Conservation (phyloP, 2,888 invertebrate genomes). For the Thumatha senex region DNA sequence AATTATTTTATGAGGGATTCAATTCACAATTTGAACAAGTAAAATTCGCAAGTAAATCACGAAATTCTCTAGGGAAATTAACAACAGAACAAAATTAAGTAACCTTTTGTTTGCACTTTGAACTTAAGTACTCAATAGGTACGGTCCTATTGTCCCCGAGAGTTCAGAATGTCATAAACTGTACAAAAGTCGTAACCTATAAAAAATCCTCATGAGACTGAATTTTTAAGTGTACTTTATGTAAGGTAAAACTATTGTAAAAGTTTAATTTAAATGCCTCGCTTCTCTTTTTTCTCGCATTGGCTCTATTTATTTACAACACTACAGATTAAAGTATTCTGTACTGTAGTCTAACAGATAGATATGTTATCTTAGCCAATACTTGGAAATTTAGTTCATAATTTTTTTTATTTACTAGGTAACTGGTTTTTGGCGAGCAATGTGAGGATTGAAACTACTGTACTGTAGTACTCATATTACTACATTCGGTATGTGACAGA, state of each 20-base stretch:
- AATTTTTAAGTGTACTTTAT: constrained; percentile 1
- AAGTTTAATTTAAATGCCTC: not conserved
- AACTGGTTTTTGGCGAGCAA: too few species aligned
- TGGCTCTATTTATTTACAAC: not conserved
- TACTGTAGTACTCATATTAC: too few species aligned
- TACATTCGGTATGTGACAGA: too few species aligned
- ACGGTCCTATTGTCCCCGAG: not conserved
- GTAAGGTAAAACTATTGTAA: not conserved
- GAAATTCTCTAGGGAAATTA: constrained; percentile 6
- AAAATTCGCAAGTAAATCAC: not conserved
- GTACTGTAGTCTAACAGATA: too few species aligned
- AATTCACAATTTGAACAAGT: not conserved
- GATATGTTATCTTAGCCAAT: too few species aligned
- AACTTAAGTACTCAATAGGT: not conserved
- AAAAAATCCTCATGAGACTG: not conserved
- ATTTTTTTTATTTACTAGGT: too few species aligned
- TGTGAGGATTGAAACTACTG: too few species aligned
- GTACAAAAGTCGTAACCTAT: constrained; percentile 4
- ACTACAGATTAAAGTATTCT: not conserved
- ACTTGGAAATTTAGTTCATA: too few species aligned
- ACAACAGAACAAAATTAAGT: constrained; percentile 1
- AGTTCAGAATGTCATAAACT: constrained; percentile 1
- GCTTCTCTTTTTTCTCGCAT: not conserved
- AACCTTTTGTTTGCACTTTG: constrained; percentile 2
- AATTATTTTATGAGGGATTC: too few species aligned